Evolutionary conservation across 2,888 invertebrate species (phyloP), one percentile per base, ranked within the genome.

Genomic region (Dicyrtoma fusca): DNA sequence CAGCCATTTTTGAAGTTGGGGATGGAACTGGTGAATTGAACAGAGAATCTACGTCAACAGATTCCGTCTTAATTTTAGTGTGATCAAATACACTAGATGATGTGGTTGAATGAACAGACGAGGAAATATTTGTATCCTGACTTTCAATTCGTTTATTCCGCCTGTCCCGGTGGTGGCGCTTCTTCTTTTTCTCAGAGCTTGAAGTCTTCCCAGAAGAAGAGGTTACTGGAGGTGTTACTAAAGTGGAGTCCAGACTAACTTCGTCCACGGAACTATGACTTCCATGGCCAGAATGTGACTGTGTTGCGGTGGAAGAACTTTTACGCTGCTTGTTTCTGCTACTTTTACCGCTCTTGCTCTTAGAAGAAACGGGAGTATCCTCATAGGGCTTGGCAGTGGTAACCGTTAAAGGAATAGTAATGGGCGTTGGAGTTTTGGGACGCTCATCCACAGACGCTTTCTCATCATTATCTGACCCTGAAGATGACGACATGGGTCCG

Each of bases 141-240:
- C 89, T 88, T 75, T 89, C 88, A 82, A 88, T 88, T 47, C 90
- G 88, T 81, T 87, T 88, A 13, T 76, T 76, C 77, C 89, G 88
- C 75, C 92, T 92, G 77, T 89, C 88, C 74, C 92, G 92, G 69
- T 89, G 91, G 82, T 90, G 91, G 83, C 92, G 93, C 81, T 92
- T 89, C 83, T 92, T 93, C 84, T 93, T 93, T 84, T 91, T 92
- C 84, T 90, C 92, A 1, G 75, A 72, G 8, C 23, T 66, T 1
- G 66, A 55, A 14, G 23, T 34, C 53, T 61, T 66, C 1, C 55
- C 51, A 0, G 69, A 49, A n/a, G 65, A 69, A 26, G 55, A 68
- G 4, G 74, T 62, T 34, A 74, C 70, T n/a, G 74, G 55, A 42
- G 72, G 72, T 25, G 69, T 72, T 3, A 47, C 23, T 3, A 51